Evolutionary conservation across 2,888 invertebrate genomes (phyloP).

Genomic region (Mamestra brassicae): DNA sequence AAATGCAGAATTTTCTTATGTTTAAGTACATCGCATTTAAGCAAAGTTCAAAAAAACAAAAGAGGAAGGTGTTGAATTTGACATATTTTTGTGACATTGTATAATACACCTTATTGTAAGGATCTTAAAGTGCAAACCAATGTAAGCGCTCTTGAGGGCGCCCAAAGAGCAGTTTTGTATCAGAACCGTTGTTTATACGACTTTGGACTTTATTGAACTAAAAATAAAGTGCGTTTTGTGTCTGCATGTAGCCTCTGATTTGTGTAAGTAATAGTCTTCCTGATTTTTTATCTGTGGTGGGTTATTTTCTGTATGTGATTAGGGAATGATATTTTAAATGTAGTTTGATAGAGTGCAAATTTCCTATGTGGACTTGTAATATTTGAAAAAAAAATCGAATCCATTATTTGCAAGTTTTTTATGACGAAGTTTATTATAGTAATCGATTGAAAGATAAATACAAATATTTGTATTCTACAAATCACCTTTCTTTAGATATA

Average conservation of each 20-base stretch:
- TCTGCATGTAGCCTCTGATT: neutral
- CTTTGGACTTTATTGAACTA: neutral
- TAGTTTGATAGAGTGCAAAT: neutral
- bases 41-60: constrained; percentile 25
- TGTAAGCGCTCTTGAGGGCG: neutral
- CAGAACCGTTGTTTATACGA: neutral
- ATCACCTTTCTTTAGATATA: neutral
- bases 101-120: neutral
- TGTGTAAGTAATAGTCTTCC: constrained; percentile 16
- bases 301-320: constrained; percentile 27
- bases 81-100: neutral
- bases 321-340: constrained; percentile 12
- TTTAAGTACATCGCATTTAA: constrained; percentile 2
- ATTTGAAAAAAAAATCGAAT: neutral
- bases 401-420: neutral
- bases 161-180: neutral
- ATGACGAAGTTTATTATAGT: neutral
- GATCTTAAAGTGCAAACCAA: neutral
- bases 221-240: constrained; percentile 12
- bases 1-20: neutral
- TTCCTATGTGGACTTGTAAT: neutral
- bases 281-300: constrained; percentile 26
- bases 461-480: neutral
- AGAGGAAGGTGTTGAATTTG: neutral
- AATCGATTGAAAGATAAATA: neutral